A percentile compares a stretch with the other conserved stretches of the same genome.
These are phyloP conservation scores for Pangasius larnaudii DNA, from an alignment of 2,797 vertebrate species.

Conservation along the genomic window DNA sequence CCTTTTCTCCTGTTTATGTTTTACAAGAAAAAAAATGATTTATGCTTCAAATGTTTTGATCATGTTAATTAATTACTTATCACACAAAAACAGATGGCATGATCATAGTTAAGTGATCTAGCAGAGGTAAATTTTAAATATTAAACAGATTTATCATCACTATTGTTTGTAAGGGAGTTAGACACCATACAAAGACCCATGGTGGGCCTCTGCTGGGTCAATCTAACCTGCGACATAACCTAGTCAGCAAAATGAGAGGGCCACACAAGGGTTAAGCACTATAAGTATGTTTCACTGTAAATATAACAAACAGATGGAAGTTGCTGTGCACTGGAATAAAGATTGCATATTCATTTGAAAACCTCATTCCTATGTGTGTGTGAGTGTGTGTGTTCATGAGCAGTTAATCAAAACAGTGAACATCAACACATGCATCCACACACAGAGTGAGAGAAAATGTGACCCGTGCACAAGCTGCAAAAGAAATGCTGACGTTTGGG, in stretches of 20 bases:
- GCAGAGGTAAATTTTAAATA: not conserved
- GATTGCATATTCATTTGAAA: not conserved
- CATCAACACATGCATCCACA: slow-evolving; percentile 24
- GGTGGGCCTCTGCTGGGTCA: not conserved
- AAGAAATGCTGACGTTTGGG: not conserved
- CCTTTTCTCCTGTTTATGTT: not conserved
- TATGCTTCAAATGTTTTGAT: not conserved
- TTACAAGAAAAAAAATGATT: not conserved
- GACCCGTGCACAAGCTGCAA: not conserved
- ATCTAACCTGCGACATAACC: not conserved
- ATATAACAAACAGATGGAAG: not conserved
- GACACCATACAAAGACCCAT: not conserved
- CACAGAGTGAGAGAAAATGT: not conserved
- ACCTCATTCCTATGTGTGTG: too few relatives aligned
- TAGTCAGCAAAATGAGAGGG: too few relatives aligned
- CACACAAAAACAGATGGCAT: not conserved
- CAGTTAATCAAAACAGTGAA: not conserved
- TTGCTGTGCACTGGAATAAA: not conserved
- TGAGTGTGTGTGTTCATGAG: not conserved
- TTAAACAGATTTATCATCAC: not conserved
- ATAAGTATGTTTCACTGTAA: not conserved
- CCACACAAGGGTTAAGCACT: not conserved
- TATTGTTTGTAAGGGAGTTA: not conserved
- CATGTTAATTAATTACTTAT: not conserved
- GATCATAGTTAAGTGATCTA: not conserved